phyloP scores from a whole-genome alignment of 2,797 vertebrate species.

The Phoeniculus purpureus region DNA sequence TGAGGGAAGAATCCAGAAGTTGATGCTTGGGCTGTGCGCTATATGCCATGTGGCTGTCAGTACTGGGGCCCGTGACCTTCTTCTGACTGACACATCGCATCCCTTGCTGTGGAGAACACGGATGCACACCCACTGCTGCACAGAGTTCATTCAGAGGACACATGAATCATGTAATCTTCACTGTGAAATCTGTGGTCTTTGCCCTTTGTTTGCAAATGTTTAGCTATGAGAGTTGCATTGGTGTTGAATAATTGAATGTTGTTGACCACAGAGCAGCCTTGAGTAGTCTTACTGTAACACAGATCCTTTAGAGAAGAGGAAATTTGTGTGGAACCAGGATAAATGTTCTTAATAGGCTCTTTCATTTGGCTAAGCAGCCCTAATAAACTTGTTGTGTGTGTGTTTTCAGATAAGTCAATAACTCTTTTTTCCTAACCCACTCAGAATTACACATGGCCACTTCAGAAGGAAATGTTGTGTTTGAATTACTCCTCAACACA shows the following conservation, averaged over 20 bases:
- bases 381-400: neutral
- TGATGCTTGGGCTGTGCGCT: neutral
- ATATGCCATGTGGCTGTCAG: neutral
- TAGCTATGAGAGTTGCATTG: neutral
- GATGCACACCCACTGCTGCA: neutral
- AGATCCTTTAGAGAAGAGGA: neutral
- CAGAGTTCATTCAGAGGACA: constrained; percentile 10
- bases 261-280: neutral
- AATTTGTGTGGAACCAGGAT: neutral
- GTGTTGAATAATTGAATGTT: neutral
- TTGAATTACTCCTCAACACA: constrained; percentile 10
- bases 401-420: constrained; percentile 20
- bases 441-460: neutral
- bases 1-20: neutral
- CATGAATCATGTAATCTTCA: neutral
- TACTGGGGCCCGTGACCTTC: neutral
- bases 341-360: neutral
- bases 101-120: neutral
- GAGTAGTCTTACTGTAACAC: neutral
- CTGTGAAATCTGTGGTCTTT: constrained; percentile 9
- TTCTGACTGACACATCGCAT: neutral
- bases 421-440: constrained; percentile 8
- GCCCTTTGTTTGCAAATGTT: constrained; percentile 7
- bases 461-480: constrained; percentile 19
- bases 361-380: neutral